These are phyloP conservation scores for Melozone crissalis DNA, from an alignment of 2,113 vertebrate genomes.

Conservation along the genomic window DNA sequence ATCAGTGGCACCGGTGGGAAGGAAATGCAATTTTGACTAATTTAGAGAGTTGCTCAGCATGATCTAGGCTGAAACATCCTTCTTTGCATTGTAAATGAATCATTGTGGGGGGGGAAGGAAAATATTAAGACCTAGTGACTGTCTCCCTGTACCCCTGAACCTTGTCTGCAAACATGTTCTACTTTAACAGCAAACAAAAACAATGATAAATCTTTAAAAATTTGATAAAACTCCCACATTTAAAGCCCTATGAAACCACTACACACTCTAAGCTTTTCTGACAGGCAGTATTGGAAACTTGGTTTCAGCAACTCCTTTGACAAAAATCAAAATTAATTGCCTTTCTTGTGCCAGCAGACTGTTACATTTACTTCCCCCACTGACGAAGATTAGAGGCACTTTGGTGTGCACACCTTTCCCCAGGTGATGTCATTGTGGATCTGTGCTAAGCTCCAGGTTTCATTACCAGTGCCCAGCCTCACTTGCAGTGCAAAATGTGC, in stretches of 20 bases:
- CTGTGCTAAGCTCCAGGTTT: accelerated
- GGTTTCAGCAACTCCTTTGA: background rate
- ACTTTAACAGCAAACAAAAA: background rate
- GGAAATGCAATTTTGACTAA: background rate
- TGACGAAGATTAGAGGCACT: background rate
- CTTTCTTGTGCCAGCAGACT: background rate
- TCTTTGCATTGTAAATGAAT: background rate
- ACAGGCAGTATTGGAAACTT: background rate
- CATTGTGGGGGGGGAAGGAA: accelerated
- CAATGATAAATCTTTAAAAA: background rate
- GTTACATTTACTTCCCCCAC: background rate
- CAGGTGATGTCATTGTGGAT: background rate
- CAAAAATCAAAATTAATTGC: background rate
- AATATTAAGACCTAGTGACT: background rate
- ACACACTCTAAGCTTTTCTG: background rate
- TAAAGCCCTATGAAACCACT: background rate
- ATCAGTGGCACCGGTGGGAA: background rate
- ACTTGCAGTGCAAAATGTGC: accelerated
- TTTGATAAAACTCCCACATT: background rate
- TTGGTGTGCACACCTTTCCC: background rate
- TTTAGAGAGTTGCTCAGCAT: background rate
- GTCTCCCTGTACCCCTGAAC: background rate
- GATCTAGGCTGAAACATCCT: background rate
- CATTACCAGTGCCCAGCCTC: background rate
- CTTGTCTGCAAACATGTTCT: background rate